These are phyloP conservation scores for Aphelenchoides bicaudatus DNA, from an alignment of 2,888 invertebrate species.

Conservation along the genomic window DNA sequence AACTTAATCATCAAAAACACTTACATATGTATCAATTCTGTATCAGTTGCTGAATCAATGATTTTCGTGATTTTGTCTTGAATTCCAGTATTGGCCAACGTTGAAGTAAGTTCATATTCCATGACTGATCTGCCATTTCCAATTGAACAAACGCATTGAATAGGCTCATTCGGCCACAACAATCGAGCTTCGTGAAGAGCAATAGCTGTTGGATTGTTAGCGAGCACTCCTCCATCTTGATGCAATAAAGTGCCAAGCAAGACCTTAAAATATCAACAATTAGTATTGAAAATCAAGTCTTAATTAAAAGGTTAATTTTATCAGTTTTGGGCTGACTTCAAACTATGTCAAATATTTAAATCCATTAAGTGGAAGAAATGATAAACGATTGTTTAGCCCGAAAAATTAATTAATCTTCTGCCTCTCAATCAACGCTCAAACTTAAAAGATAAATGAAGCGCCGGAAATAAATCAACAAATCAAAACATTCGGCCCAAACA, in stretches of 20 bases:
- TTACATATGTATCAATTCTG: slow-evolving; percentile 71
- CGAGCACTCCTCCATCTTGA: slow-evolving; percentile 55
- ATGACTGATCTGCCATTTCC: slow-evolving; percentile 69
- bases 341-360: too few relatives aligned
- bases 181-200: slow-evolving; percentile 81
- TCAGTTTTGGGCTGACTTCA: too few relatives aligned
- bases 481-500: too few relatives aligned
- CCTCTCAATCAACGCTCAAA: too few relatives aligned
- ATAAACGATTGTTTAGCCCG: too few relatives aligned
- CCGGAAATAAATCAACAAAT: too few relatives aligned
- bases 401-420: too few relatives aligned
- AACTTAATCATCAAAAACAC: background rate
- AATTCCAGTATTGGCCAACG: slow-evolving; percentile 61
- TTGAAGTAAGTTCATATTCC: slow-evolving; percentile 44
- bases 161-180: slow-evolving; percentile 73
- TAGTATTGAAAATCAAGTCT: too few relatives aligned
- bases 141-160: slow-evolving; percentile 78
- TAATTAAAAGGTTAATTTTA: too few relatives aligned
- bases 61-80: slow-evolving; percentile 77
- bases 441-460: too few relatives aligned
- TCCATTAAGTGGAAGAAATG: too few relatives aligned
- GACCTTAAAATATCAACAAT: too few relatives aligned
- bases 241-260: slow-evolving; percentile 34
- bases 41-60: slow-evolving; percentile 80
- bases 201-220: slow-evolving; percentile 75